Evolutionary conservation across 1,140 invertebrate species (phyloP).

Genomic region (Trichomalopsis sarcophagae): DNA sequence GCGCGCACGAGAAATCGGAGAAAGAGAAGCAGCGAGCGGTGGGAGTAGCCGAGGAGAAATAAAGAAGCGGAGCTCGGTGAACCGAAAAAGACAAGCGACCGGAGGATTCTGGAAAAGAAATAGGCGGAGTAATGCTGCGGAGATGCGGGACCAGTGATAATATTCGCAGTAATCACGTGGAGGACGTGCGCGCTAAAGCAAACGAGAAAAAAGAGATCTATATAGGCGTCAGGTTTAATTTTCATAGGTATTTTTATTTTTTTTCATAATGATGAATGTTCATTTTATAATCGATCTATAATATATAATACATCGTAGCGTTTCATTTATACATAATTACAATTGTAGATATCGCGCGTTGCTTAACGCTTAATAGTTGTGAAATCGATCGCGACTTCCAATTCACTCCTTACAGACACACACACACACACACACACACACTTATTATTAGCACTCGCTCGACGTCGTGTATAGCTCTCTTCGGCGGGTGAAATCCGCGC

Average conservation of each 20-base stretch:
- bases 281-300: slow-evolving; percentile 75
- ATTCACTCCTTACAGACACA: neutral
- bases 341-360: slow-evolving; percentile 70
- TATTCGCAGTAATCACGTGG: slow-evolving; percentile 33
- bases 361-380: slow-evolving; percentile 68
- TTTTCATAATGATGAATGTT: slow-evolving; percentile 73
- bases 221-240: slow-evolving; percentile 60
- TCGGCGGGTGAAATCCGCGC: slow-evolving; percentile 18
- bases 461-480: neutral
- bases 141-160: slow-evolving; percentile 28
- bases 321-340: slow-evolving; percentile 71
- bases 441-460: neutral
- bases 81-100: slow-evolving; percentile 11
- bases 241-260: slow-evolving; percentile 68
- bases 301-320: slow-evolving; percentile 74
- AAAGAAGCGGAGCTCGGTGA: slow-evolving; percentile 17
- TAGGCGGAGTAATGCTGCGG: slow-evolving; percentile 13
- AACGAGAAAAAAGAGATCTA: neutral
- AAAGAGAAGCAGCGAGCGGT: slow-evolving; percentile 33
- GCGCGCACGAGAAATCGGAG: slow-evolving; percentile 41
- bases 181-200: neutral
- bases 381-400: slow-evolving; percentile 60
- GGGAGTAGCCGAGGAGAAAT: slow-evolving; percentile 29
- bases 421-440: neutral
- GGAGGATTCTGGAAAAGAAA: slow-evolving; percentile 17